phyloP scores from a whole-genome alignment of 2,888 invertebrate species.

The Poecilobothrus nobilitatus region DNA sequence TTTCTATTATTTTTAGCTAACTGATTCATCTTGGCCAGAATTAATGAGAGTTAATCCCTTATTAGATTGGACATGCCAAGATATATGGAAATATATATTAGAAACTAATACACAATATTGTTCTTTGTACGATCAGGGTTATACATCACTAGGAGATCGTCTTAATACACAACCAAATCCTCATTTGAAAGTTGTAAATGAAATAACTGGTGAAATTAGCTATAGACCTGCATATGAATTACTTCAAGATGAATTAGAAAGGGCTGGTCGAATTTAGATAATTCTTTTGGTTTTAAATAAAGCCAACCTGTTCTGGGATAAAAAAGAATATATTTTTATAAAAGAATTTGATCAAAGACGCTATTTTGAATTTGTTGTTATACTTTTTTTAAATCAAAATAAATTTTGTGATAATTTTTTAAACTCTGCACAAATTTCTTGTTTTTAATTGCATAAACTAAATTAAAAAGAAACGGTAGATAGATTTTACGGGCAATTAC shows the following conservation, averaged over 20 bases:
- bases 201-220: constrained; percentile 39
- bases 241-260: constrained; percentile 32
- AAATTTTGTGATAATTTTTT: background rate
- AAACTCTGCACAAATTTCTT: background rate
- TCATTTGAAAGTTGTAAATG: constrained; percentile 49
- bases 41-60: constrained; percentile 83
- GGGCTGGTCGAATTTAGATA: constrained; percentile 34
- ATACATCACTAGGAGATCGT: constrained; percentile 79
- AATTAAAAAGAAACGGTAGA: too few relatives aligned
- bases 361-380: background rate
- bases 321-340: too few relatives aligned
- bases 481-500: too few relatives aligned
- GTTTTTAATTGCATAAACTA: too few relatives aligned
- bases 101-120: constrained; percentile 80
- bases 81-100: constrained; percentile 85
- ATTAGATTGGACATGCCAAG: constrained; percentile 83
- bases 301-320: too few relatives aligned
- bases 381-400: background rate
- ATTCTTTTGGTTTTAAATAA: constrained; percentile 35
- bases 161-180: constrained; percentile 76
- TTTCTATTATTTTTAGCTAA: constrained; percentile 48
- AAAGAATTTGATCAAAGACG: background rate
- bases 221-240: constrained; percentile 67
- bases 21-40: constrained; percentile 85
- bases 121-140: constrained; percentile 80